Base-by-base conservation (phyloP, 1,140 invertebrate species). In the Linepithema humile region DNA sequence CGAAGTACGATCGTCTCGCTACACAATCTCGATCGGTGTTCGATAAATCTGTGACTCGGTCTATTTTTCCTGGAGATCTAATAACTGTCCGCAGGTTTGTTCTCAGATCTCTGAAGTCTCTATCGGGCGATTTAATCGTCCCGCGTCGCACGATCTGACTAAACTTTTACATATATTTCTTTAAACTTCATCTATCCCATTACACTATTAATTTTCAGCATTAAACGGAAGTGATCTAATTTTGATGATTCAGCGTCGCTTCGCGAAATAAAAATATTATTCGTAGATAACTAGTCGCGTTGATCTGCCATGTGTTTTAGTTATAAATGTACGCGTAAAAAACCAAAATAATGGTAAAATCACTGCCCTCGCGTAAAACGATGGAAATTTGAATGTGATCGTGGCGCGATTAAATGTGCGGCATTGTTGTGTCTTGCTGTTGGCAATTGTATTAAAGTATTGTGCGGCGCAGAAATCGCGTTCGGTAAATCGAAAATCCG, bases 401-500 rank as follows among this genome's bases (percentile, higher is more conserved):
- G 75, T 4, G 48, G 23, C 35, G 64, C 64, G 75, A 70, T 80
- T 80, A 80, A 80, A 80, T 55, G 23, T 26, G 48, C 75, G 64
- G 35, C 64, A 80, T 80, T 80, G 60, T 77, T 77, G 75, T 70
- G 64, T 70, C 75, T 80, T 80, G 64, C 26, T 80, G 48, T 69
- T 57, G 5, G 48, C 64, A 80, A 80, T 80, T 80, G 75, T 80
- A 80, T 80, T 80, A 80, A 80, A 35, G 75, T 70, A 80, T 80
- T 70, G 65, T 80, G 64, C 38, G 26, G 12, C 48, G 35, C 26
- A 35, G 75, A 70, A 70, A 80, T 80, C 64, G 50, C 75, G 35
- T 70, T 70, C 75, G 64, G 50, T 70, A 80, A 80, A 80, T 80
- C 75, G 75, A 80, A 80, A 80, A 80, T 80, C 75, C 75, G 48